These are phyloP conservation scores for Chironomus riparius DNA, from an alignment of 2,888 invertebrate genomes.

Conservation along the genomic window DNA sequence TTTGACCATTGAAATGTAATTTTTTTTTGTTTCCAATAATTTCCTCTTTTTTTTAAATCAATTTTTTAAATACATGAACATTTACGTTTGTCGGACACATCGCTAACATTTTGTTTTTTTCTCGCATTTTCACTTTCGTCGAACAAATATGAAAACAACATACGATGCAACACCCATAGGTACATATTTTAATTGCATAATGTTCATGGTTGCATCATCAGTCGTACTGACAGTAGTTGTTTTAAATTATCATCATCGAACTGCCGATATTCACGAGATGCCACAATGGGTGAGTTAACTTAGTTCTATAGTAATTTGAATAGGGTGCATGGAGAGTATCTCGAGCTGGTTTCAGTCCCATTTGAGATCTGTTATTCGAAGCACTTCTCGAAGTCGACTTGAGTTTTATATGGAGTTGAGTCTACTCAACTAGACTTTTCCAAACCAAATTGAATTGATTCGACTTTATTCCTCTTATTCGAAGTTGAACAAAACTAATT, in stretches of 20 bases:
- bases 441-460: too few species aligned
- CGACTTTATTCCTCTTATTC: too few species aligned
- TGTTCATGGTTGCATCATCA: constrained; percentile 99
- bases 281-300: constrained; percentile 92
- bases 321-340: too few species aligned
- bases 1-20: neutral
- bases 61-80: neutral
- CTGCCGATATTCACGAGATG: constrained; percentile 95
- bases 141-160: neutral
- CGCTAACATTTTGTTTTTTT: neutral
- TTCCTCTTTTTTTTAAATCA: neutral
- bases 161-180: constrained; percentile 49
- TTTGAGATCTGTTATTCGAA: too few species aligned
- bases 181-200: constrained; percentile 98
- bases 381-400: too few species aligned
- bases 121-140: neutral
- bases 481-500: too few species aligned
- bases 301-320: too few species aligned
- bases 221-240: constrained; percentile 95
- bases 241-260: constrained; percentile 94
- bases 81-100: neutral
- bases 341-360: too few species aligned
- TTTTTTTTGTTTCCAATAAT: neutral
- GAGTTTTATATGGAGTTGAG: too few species aligned
- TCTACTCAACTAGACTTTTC: too few species aligned